A percentile compares a stretch with the other conserved stretches of the same genome.
Conservation (phyloP, 1,140 invertebrate species). For the Hyphantria cunea region DNA sequence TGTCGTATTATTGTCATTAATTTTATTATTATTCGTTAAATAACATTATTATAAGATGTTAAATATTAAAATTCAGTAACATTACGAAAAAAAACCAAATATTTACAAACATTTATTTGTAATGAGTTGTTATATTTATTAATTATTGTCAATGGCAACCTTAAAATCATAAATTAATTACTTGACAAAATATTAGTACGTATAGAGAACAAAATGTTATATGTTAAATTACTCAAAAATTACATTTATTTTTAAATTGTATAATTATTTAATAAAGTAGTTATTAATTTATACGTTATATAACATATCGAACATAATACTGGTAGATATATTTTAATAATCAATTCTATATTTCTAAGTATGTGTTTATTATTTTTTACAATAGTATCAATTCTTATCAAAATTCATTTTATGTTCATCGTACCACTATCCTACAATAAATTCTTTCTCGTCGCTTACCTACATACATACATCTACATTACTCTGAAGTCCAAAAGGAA, state of each 20-base stretch:
- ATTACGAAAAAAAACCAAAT: no score
- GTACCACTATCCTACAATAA: slow-evolving; percentile 55
- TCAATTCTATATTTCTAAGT: slow-evolving; percentile 21
- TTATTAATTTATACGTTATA: not conserved
- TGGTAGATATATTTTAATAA: slow-evolving; percentile 1
- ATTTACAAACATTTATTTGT: no score
- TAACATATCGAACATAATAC: slow-evolving; percentile 5
- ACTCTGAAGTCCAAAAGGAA: slow-evolving; percentile 61
- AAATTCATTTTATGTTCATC: slow-evolving; percentile 40
- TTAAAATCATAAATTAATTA: no score
- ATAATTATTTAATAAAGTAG: no score
- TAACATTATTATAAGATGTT: slow-evolving; percentile 1
- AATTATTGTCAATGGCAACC: no score
- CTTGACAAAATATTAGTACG: no score
- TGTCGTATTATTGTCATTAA: slow-evolving; percentile 63
- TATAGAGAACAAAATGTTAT: no score
- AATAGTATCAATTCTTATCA: slow-evolving; percentile 39
- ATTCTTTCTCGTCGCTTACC: slow-evolving; percentile 65
- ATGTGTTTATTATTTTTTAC: slow-evolving; percentile 33
- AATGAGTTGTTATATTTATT: no score
- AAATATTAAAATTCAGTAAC: slow-evolving; percentile 4
- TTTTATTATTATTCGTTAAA: slow-evolving; percentile 13
- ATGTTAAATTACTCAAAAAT: no score
- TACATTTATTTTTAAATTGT: no score
- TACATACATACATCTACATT: slow-evolving; percentile 49